A percentile compares a stretch with the other conserved stretches of the same genome.
Evolutionary conservation across 2,797 vertebrate genomes (phyloP).

Genomic region (Takifugu ocellatus): DNA sequence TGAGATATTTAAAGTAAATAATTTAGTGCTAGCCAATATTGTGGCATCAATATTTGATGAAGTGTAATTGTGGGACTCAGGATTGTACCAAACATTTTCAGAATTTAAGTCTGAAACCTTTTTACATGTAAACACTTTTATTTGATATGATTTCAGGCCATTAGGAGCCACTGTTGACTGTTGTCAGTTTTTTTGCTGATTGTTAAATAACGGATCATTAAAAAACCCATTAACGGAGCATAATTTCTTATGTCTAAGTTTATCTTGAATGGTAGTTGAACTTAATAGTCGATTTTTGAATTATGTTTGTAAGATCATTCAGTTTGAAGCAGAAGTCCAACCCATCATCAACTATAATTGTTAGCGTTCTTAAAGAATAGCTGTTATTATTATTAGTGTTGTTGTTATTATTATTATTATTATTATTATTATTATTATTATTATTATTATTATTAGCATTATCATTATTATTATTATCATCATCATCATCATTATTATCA

Average conservation of each 20-base stretch:
- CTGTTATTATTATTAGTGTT: no score
- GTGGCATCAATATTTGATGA: constrained; percentile 21
- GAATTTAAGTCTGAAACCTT: neutral
- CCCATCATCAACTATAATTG: no score
- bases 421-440: no score
- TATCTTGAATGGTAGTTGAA: no score
- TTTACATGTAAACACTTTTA: constrained; percentile 5
- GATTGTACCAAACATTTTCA: constrained; percentile 9
- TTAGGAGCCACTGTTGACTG: constrained; percentile 38
- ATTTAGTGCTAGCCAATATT: constrained; percentile 13
- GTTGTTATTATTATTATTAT: no score
- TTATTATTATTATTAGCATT: no score
- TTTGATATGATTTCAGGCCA: constrained; percentile 11
- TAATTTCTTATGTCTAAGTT: no score
- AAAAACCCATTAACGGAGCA: constrained; percentile 22
- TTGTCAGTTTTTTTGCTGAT: constrained; percentile 51
- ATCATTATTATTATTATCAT: no score
- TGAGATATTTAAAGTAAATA: constrained; percentile 13
- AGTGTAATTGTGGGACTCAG: constrained; percentile 11
- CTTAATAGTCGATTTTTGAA: constrained; percentile 31
- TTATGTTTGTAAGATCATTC: neutral
- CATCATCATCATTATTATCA: no score
- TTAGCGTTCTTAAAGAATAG: no score
- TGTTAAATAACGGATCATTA: constrained; percentile 47
- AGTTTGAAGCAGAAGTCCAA: no score